phyloP scores from a whole-genome alignment of 1,140 invertebrate genomes.

The Liolophura sinensis region DNA sequence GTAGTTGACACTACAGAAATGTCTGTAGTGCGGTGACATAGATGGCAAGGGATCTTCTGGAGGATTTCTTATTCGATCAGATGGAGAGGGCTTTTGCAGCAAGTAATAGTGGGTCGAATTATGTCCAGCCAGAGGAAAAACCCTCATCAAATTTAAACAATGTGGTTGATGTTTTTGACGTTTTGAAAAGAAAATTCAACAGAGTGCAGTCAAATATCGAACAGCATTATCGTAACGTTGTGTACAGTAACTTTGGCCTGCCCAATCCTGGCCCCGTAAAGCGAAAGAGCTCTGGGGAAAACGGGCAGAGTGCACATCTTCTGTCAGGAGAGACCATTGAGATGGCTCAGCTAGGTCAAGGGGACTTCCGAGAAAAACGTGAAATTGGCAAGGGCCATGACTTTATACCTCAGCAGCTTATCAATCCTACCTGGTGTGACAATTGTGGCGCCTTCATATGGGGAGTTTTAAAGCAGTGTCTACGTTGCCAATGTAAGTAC shows the following conservation, averaged over 20 bases:
- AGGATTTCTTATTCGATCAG: slow-evolving; percentile 20
- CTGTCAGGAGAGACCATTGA: slow-evolving; percentile 38
- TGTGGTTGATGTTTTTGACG: slow-evolving; percentile 31
- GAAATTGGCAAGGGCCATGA: slow-evolving; percentile 44
- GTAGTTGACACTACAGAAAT: slow-evolving; percentile 1
- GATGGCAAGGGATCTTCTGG: slow-evolving; percentile 26
- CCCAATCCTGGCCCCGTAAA: slow-evolving; percentile 19
- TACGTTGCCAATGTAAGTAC: slow-evolving; percentile 56
- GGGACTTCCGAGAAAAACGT: slow-evolving; percentile 12
- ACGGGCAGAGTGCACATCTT: slow-evolving; percentile 12
- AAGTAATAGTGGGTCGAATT: slow-evolving; percentile 17
- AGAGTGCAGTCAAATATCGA: slow-evolving; percentile 27
- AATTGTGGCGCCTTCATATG: slow-evolving; percentile 64
- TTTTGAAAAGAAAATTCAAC: slow-evolving; percentile 30
- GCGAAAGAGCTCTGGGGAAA: slow-evolving; percentile 21
- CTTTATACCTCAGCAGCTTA: slow-evolving; percentile 44
- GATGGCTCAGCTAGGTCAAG: slow-evolving; percentile 41
- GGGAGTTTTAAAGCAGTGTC: slow-evolving; percentile 59
- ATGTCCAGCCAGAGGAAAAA: slow-evolving; percentile 14
- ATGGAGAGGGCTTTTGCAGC: slow-evolving; percentile 23
- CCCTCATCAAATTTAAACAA: slow-evolving; percentile 6
- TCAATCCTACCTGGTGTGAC: slow-evolving; percentile 63
- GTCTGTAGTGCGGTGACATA: slow-evolving; percentile 1
- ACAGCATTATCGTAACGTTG: slow-evolving; percentile 32
- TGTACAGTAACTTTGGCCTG: slow-evolving; percentile 23